Conservation (phyloP, 2,888 invertebrate genomes). For the Drosophila anceps region DNA sequence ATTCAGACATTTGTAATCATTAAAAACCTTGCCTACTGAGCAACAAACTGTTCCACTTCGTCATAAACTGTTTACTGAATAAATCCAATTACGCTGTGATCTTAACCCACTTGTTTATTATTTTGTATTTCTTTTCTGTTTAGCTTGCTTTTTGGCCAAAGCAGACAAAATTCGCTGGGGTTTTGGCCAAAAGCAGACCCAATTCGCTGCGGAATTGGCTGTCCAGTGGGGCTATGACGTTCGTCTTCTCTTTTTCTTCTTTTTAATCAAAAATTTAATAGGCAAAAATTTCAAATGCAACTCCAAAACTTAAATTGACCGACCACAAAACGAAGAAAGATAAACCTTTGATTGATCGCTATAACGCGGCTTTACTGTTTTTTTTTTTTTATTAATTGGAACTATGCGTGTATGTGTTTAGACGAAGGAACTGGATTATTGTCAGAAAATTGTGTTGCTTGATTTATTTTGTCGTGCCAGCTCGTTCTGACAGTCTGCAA, state of each 20-base stretch:
- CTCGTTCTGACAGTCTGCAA: slow-evolving; percentile 29
- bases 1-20: slow-evolving; percentile 45
- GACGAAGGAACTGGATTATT: slow-evolving; percentile 54
- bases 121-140: neutral
- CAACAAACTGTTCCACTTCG: neutral
- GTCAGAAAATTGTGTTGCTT: slow-evolving; percentile 51
- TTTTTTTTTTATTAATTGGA: slow-evolving; percentile 54
- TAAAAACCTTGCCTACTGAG: slow-evolving; percentile 42
- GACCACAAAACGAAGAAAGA: slow-evolving; percentile 34
- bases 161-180: slow-evolving; percentile 7
- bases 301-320: slow-evolving; percentile 31
- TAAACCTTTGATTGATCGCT: slow-evolving; percentile 34
- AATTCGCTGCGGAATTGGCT: slow-evolving; percentile 8
- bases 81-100: neutral
- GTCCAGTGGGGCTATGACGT: neutral
- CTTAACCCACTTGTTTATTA: neutral
- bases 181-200: neutral
- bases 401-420: slow-evolving; percentile 55
- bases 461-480: slow-evolving; percentile 30
- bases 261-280: slow-evolving; percentile 1
- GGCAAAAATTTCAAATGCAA: slow-evolving; percentile 35
- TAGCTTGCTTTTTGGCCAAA: neutral
- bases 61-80: neutral
- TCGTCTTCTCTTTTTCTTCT: neutral
- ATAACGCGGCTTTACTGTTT: slow-evolving; percentile 29